Percentiles rank a stretch among this genome's conserved stretches.
These are phyloP conservation scores for Dynastes hyllus DNA, from an alignment of 2,888 invertebrate species.

Conservation along the genomic window DNA sequence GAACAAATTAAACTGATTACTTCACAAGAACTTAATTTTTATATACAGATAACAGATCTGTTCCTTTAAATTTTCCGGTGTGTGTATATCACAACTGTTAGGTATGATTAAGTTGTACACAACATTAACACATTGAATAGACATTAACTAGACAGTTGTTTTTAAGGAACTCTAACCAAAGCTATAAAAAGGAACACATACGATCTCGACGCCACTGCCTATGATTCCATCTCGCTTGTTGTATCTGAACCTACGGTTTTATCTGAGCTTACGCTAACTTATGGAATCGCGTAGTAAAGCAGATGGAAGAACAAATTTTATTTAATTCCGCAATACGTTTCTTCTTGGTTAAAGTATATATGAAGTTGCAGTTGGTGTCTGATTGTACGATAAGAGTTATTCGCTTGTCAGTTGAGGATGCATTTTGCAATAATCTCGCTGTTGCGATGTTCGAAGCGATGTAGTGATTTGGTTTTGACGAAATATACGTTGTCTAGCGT, in stretches of 20 bases:
- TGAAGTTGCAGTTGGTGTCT: constrained; percentile 9
- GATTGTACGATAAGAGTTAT: constrained; percentile 23
- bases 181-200: no score
- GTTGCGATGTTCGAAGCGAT: neutral
- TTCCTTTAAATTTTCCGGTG: no score
- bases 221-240: neutral
- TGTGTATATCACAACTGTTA: no score
- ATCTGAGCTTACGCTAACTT: neutral
- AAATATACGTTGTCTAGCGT: neutral
- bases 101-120: no score
- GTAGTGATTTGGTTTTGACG: neutral
- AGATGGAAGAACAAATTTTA: constrained; percentile 32
- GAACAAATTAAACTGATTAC: no score
- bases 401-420: constrained; percentile 1
- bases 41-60: no score
- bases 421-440: constrained; percentile 16
- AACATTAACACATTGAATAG: no score
- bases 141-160: no score
- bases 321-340: constrained; percentile 20
- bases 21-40: no score
- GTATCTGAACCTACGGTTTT: neutral
- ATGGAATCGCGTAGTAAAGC: constrained; percentile 9
- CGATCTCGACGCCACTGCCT: neutral
- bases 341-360: constrained; percentile 9
- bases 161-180: no score